phyloP scores from a whole-genome alignment of 2,888 invertebrate genomes.

The Scelioninae gen. 2 region DNA sequence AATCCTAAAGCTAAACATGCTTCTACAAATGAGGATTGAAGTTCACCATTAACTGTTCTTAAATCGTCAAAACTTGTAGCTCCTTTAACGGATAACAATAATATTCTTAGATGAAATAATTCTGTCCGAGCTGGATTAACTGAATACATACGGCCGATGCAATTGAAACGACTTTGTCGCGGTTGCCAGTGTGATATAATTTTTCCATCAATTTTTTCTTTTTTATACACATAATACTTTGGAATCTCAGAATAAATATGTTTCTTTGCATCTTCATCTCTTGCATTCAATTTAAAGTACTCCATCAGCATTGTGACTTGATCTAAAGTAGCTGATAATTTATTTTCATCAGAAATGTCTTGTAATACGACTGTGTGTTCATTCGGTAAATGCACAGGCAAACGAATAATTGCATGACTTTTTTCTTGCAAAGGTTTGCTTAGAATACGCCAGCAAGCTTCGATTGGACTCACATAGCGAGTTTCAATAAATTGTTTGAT shows the following conservation, averaged over 20 bases:
- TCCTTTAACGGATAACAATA: too few species aligned
- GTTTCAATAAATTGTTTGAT: too few species aligned
- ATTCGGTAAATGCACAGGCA: neutral
- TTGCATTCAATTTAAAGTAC: neutral
- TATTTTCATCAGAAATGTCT: neutral
- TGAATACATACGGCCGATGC: too few species aligned
- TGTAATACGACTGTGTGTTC: neutral
- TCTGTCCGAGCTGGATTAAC: too few species aligned
- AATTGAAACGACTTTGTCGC: neutral
- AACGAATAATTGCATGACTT: neutral
- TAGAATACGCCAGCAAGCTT: too few species aligned
- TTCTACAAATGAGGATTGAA: constrained; percentile 1
- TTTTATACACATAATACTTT: neutral
- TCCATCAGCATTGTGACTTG: neutral
- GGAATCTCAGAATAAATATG: neutral
- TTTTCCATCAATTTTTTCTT: neutral
- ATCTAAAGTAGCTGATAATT: neutral
- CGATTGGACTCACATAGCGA: too few species aligned
- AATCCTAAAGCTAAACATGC: neutral
- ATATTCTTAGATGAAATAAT: too few species aligned
- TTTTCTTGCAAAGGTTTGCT: neutral
- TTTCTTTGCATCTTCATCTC: neutral
- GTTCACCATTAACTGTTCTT: too few species aligned
- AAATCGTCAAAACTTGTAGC: too few species aligned
- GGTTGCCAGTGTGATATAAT: neutral